Base-by-base conservation (phyloP, 2,888 invertebrate species). In the Phengaris arion region DNA sequence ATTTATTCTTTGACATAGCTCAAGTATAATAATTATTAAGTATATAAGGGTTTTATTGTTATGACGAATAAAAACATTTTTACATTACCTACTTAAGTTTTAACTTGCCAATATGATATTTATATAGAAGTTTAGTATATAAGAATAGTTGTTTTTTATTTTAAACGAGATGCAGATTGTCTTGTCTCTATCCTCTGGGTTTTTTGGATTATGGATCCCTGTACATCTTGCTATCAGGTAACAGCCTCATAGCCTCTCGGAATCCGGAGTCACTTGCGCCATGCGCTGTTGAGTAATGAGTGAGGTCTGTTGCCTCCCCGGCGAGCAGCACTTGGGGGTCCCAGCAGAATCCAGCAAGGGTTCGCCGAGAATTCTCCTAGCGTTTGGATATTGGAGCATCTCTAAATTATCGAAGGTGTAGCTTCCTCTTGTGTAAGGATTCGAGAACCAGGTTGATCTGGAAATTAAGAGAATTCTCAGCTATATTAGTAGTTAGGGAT, bases 381-480 rank as follows among this genome's bases (percentile, higher is more conserved):
- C 89, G 15, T 92, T 89, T 4, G 94, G 93, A 77, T 90, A 82
- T 68, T 86, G 83, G 46, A 95, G 95, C 0, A 94, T 87, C 8
- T 89, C 83, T 64, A 95, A 80, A 78, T 94, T 94, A 80, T 94
- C 93, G 84, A 92, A 96, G 4, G 95, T 94, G 85, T 97, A 98
- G 0, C 96, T 95, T 2, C 98, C 97, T 73, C 95, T 93, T 6
- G 96, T 95, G 86, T 94, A 95, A 0, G 95, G 94, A 87, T 97
- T 95, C 0, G 93, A 93, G 78, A 93, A 94, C 98, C 97, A 97
- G 3, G 88, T 92, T 0, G 97, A 96, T 80, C 97, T 96, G 85
- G 0, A 74, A 77, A 77, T 54, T 22, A 3, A 48, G 3, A 15
- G 22, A 22, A 22, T 22, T 22, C 22, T 22, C 22, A 22, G 22